Base-by-base conservation (phyloP, 1,140 invertebrate genomes). In the Atta texana region DNA sequence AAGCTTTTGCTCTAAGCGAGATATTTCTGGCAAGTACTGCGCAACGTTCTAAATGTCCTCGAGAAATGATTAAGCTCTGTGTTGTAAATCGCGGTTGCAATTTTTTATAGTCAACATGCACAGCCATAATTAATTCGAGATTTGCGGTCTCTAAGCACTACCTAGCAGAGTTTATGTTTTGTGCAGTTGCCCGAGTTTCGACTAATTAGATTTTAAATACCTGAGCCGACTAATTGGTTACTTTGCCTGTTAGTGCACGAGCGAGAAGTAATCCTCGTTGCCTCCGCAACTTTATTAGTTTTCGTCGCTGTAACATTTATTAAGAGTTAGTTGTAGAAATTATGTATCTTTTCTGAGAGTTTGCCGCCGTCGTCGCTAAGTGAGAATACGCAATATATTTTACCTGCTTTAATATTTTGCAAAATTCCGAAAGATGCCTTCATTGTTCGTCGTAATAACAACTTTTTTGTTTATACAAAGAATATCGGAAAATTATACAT, bases 201-300 rank as follows among this genome's bases (percentile, higher is more conserved):
- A 81, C 89, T 90, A 90, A 88, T 90, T 90, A 87, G 85, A 66
- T 87, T 90, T 87, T 87, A 90, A 90, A 86, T 84, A 66, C 71
- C 66, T 55, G 59, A 61, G 18, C 61, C 51, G 64, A 49, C 64
- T 87, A 90, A 90, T 90, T 90, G 77, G 85, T 90, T 87, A 86
- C 64, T 66, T 72, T 63, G 39, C 71, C 53, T 24, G 53, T 89
- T 55, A 57, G 49, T 63, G 28, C 24, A 57, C 82, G 57, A 72
- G 24, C n/a, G 24, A 28, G 53, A 64, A 74, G 51, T 76, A 89
- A 80, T 66, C 59, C 28, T 71, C 78, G 57, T 85, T 74, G 72
- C 59, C 18, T 28, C 28, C 31, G 49, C 61, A 66, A 75, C 57
- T 88, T 71, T 53, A 24, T 88, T 78, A 66, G 84, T 86, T 86